These are phyloP conservation scores for Littorina saxatilis DNA, from an alignment of 1,140 invertebrate genomes.

Conservation along the genomic window DNA sequence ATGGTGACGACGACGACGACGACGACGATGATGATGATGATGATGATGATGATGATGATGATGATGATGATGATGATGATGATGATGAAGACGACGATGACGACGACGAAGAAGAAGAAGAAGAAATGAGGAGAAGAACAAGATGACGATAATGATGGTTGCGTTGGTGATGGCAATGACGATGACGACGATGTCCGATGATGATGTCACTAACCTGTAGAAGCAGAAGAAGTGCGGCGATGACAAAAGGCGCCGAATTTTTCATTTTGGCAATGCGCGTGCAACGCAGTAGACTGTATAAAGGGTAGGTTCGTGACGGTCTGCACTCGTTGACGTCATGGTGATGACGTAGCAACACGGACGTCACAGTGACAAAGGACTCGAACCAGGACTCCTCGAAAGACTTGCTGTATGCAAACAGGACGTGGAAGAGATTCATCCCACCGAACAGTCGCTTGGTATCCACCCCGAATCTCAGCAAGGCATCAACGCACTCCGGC, in stretches of 20 bases:
- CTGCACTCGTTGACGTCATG: constrained; percentile 52
- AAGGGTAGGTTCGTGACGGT: constrained; percentile 65
- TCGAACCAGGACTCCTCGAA: constrained; percentile 58
- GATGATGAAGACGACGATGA: no score
- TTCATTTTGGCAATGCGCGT: constrained; percentile 50
- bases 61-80: no score
- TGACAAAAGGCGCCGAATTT: constrained; percentile 50
- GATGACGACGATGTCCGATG: no score
- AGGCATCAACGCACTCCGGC: constrained; percentile 64
- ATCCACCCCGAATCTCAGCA: constrained; percentile 53
- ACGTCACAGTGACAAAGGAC: constrained; percentile 60
- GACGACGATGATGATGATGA: no score
- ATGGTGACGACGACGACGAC: no score
- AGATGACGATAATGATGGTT: no score
- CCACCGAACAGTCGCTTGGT: constrained; percentile 60
- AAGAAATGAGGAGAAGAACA: no score
- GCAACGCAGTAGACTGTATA: constrained; percentile 63
- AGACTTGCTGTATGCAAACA: constrained; percentile 62
- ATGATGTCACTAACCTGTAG: no score
- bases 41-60: no score
- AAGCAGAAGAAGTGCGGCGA: constrained; percentile 56
- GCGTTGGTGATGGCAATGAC: no score
- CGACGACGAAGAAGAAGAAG: no score
- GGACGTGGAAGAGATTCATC: constrained; percentile 69
- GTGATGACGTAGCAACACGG: constrained; percentile 61